Evolutionary conservation across 2,797 vertebrate genomes (phyloP), one percentile per base, ranked within the genome.

Genomic region (Poeciliopsis presidionis): DNA sequence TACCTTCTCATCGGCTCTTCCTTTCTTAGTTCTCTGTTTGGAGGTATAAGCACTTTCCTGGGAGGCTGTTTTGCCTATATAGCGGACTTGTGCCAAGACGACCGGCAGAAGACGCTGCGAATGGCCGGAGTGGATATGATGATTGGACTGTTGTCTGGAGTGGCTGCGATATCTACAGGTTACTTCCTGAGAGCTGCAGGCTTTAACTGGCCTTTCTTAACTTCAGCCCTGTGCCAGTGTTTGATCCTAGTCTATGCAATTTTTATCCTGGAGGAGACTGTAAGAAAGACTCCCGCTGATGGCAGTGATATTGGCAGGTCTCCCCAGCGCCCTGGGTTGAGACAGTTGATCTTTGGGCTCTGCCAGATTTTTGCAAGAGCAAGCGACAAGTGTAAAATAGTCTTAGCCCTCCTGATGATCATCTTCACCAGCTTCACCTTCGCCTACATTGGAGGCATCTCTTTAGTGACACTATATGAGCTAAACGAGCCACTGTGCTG

Each of bases 401-500:
- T 95, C 71, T 88, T 99, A 13, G 69, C 86, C 67, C 87, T 98
- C 25, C 87, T 99, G 75, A 93, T 99, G 46, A 86, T 96, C 77
- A 92, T 95, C 11, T 96, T 97, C 77, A 92, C 93, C 89, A 91
- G 89, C 69, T 96, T 96, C 3, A 91, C 94, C 53, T 97, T 98
- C 9, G 76, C 93, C 5, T 43, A 95, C 14, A 0, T 95, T 1
- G 98, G 98, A 1, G 92, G 93, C 39, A n/a, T 79, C 47, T 95
- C 95, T 0, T 72, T 97, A 82, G 87, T 98, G 57, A 97, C 95
- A 0, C 95, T 99, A 0, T 99, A 97, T 72, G 97, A 99, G 86
- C 93, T 99, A 73, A 96, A 97, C 4, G 87, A 96, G 20, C 98
- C 98, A 0, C 96, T 99, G 67, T 99, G 98, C 94, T 99, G 98